phyloP scores from a whole-genome alignment of 2,797 vertebrate genomes.

The Danio tinwini region DNA sequence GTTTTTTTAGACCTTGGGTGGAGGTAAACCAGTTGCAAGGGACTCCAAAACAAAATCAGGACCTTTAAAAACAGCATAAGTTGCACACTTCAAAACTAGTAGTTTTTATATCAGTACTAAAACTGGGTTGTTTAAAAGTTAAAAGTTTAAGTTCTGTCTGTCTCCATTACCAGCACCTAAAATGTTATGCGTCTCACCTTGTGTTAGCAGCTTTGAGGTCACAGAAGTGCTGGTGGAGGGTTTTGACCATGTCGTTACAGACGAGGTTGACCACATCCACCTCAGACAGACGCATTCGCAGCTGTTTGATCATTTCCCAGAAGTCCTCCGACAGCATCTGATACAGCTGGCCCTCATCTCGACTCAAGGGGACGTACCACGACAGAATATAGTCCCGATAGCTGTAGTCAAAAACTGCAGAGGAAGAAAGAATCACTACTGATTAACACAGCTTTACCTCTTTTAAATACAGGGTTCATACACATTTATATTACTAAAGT shows the following conservation, averaged over 20 bases:
- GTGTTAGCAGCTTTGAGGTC: slow-evolving; percentile 92
- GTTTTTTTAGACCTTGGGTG: too few relatives aligned
- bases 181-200: slow-evolving; percentile 79
- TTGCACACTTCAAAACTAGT: too few relatives aligned
- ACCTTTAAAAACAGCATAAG: too few relatives aligned
- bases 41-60: too few relatives aligned
- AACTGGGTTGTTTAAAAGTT: too few relatives aligned
- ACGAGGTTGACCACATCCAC: slow-evolving; percentile 92
- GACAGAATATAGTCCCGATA: slow-evolving; percentile 96
- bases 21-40: too few relatives aligned
- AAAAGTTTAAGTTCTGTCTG: too few relatives aligned
- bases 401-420: slow-evolving; percentile 94
- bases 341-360: slow-evolving; percentile 91
- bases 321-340: slow-evolving; percentile 95
- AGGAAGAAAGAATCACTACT: background rate
- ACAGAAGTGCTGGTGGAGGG: slow-evolving; percentile 92
- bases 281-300: slow-evolving; percentile 86
- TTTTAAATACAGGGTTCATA: too few relatives aligned
- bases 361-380: slow-evolving; percentile 92
- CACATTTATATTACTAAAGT: too few relatives aligned
- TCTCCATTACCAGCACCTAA: background rate
- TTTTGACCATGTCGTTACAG: slow-evolving; percentile 90
- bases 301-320: slow-evolving; percentile 90
- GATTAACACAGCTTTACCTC: background rate
- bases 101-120: too few relatives aligned